Base-by-base conservation (phyloP, 2,888 invertebrate genomes). In the Zele albiditarsus region DNA sequence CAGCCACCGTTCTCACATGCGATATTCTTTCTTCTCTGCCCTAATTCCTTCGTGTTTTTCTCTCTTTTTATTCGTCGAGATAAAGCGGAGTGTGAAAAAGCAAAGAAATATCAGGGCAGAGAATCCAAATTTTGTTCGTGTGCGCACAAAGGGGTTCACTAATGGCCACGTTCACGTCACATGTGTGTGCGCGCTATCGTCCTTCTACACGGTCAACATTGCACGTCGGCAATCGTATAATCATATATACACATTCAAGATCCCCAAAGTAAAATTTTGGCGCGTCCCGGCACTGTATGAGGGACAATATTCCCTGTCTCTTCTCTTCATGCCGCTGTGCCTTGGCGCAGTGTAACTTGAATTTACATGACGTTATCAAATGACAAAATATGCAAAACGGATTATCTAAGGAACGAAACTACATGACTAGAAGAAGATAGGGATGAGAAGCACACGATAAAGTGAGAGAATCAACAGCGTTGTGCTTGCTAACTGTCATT, bases 381-480 rank as follows among this genome's bases (percentile, higher is more conserved):
- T 0, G 31, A 78, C 81, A 79, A 86, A 86, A 85, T 86, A 86
- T 86, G 84, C 85, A 85, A 85, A 86, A 83, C 81, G 83, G 84
- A 86, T 86, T 86, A 85, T 84, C 83, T 81, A 81, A 82, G 80
- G 82, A 81, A 83, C 81, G 42, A 70, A 20, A n/a, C 5, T 53
- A 66, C 57, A 33, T 3, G 38, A 38, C 23, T 14, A 42, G 14
- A 49, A 25, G 42, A 49, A 42, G 49, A 62, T 8, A 42, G 23
- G 20, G 42, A 38, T 20, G 8, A 65, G 65, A 38, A 23, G 33
- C 12, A 42, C 25, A 20, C 12, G 63, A 20, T 23, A 28, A 10
- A 71, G 60, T 42, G 27, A 71, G 46, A 65, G 6, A 58, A 27
- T 58, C 14, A 58, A 58, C 57, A 20, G 20, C 20, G 25, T n/a